These are phyloP conservation scores for Aspidiotus destructor DNA, from an alignment of 2,888 invertebrate genomes.

Conservation along the genomic window DNA sequence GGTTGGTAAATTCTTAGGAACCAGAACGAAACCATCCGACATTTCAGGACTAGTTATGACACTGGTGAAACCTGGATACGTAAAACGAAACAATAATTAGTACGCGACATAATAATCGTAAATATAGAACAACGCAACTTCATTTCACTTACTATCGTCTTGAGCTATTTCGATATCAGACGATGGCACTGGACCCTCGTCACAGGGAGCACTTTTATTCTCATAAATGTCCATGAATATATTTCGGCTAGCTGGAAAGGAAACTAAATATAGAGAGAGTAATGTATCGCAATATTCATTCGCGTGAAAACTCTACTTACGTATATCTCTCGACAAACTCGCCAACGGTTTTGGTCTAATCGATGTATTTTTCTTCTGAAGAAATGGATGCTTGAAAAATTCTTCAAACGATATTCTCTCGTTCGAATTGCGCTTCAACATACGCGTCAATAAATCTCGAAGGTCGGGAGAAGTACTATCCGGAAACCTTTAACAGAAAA, in stretches of 20 bases:
- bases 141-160: neutral
- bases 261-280: neutral
- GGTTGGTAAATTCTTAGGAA: conserved; percentile 57
- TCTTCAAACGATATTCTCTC: conserved; percentile 93
- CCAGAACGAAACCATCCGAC: conserved; percentile 70
- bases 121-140: conserved; percentile 4
- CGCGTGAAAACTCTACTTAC: neutral
- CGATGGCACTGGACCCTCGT: neutral
- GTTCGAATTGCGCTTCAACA: conserved; percentile 82
- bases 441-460: conserved; percentile 70
- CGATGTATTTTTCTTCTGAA: conserved; percentile 53
- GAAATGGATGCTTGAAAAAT: conserved; percentile 90
- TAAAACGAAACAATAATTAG: neutral
- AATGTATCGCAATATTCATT: neutral
- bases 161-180: neutral
- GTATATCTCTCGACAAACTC: conserved; percentile 24
- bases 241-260: neutral
- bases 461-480: conserved; percentile 83
- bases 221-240: neutral
- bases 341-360: conserved; percentile 46
- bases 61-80: conserved; percentile 9
- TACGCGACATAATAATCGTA: neutral
- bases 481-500: conserved; percentile 65
- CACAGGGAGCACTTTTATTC: neutral
- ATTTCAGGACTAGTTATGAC: conserved; percentile 52